These are phyloP conservation scores for Rhincodon typus DNA, from an alignment of 2,797 vertebrate genomes.

Conservation along the genomic window DNA sequence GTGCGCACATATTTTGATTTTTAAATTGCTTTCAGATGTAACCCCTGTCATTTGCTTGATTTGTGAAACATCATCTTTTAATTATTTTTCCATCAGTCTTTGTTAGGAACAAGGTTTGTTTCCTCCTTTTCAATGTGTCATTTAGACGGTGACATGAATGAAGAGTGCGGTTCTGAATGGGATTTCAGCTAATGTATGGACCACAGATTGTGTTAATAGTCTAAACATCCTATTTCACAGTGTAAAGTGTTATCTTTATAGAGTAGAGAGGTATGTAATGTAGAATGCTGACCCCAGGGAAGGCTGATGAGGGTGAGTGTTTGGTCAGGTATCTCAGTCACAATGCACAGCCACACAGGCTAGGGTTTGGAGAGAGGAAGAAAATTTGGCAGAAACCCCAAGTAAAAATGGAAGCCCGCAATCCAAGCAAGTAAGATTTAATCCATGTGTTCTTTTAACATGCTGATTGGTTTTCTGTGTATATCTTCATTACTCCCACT, in stretches of 20 bases:
- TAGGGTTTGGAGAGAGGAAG: background rate
- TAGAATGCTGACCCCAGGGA: background rate
- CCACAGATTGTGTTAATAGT: background rate
- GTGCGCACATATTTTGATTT: background rate
- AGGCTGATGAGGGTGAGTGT: background rate
- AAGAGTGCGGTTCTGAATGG: background rate
- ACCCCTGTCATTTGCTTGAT: background rate
- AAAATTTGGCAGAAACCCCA: background rate
- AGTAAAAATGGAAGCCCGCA: background rate
- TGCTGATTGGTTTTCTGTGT: background rate
- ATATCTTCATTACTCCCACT: background rate
- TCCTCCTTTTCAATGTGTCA: constrained; percentile 32
- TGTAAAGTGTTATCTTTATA: background rate
- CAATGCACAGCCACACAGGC: background rate
- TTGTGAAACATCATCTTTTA: constrained; percentile 22
- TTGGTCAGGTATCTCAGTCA: background rate
- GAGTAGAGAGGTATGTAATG: background rate
- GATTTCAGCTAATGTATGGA: background rate
- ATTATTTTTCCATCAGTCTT: constrained; percentile 30
- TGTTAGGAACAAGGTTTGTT: background rate
- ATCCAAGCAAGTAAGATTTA: background rate
- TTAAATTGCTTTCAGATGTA: background rate
- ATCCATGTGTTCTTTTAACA: background rate
- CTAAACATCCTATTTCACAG: background rate
- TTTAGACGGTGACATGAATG: constrained; percentile 6